These are phyloP conservation scores for Julus scanicus DNA, from an alignment of 2,888 invertebrate genomes.

Conservation along the genomic window DNA sequence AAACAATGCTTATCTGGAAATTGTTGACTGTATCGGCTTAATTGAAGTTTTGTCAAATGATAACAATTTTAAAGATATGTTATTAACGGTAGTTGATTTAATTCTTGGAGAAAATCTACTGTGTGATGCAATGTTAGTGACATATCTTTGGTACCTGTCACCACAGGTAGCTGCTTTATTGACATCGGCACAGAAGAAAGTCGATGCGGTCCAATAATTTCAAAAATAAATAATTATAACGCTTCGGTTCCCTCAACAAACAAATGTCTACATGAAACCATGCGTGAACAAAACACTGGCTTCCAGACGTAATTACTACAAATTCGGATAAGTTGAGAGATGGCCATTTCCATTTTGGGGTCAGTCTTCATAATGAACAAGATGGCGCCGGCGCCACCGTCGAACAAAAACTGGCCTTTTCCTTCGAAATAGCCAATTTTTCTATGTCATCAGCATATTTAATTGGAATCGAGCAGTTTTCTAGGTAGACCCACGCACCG, in stretches of 20 bases:
- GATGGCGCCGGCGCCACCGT: conserved; percentile 26
- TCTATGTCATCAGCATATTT: conserved; percentile 48
- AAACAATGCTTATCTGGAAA: too few species aligned
- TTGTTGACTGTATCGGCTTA: background rate
- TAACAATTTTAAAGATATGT: too few species aligned
- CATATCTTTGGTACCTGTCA: background rate
- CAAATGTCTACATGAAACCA: background rate
- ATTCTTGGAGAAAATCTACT: too few species aligned
- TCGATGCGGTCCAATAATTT: background rate
- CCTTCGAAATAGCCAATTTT: conserved; percentile 1
- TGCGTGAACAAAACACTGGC: background rate
- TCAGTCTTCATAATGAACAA: background rate
- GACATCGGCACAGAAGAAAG: background rate
- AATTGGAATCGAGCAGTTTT: conserved; percentile 16
- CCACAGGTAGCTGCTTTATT: too few species aligned
- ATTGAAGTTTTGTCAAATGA: background rate
- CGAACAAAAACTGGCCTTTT: conserved; percentile 30
- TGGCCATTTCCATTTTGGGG: conserved; percentile 46
- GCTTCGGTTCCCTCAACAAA: background rate
- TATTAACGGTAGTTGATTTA: too few species aligned
- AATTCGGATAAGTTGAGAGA: background rate
- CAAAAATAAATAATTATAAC: background rate
- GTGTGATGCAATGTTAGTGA: too few species aligned
- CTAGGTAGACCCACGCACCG: background rate
- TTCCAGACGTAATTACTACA: background rate